A percentile compares a stretch with the other conserved stretches of the same genome.
Evolutionary conservation across 2,888 invertebrate genomes (phyloP).

Genomic region (Drosophila neotestacea): DNA sequence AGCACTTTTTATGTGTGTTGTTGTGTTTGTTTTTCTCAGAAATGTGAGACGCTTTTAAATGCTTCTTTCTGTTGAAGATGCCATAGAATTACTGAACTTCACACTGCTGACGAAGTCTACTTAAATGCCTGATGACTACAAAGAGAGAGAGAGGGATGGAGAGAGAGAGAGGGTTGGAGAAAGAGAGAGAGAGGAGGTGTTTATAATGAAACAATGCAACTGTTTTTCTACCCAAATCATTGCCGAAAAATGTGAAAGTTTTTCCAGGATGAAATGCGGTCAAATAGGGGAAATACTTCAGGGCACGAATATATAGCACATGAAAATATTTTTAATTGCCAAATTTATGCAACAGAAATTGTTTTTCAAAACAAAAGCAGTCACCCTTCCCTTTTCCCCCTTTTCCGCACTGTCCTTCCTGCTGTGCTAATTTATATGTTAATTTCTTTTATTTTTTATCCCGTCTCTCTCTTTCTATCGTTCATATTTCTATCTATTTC

Average conservation of each 20-base stretch:
- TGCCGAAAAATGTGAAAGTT: constrained; percentile 26
- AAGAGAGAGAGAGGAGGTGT: neutral
- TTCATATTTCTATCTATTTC: constrained; percentile 54
- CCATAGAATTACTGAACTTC: constrained; percentile 7
- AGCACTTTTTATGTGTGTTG: constrained; percentile 63
- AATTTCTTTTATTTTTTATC: constrained; percentile 57
- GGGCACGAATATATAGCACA: constrained; percentile 20
- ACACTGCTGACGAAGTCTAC: constrained; percentile 9
- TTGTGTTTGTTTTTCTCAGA: constrained; percentile 20
- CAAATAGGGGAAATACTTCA: constrained; percentile 20
- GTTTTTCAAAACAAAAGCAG: constrained; percentile 66
- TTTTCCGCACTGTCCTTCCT: constrained; percentile 31
- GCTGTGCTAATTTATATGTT: constrained; percentile 68
- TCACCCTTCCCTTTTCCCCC: neutral
- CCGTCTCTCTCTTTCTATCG: constrained; percentile 12
- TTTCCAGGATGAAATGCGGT: constrained; percentile 42
- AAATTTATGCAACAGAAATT: constrained; percentile 69
- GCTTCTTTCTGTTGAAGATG: constrained; percentile 19
- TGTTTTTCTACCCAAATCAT: constrained; percentile 9
- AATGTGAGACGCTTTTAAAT: constrained; percentile 35
- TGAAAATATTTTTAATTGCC: constrained; percentile 69
- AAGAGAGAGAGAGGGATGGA: neutral
- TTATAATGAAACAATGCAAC: constrained; percentile 32
- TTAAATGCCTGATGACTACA: neutral
- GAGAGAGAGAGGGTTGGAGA: too few relatives aligned